Base-by-base conservation (phyloP, 2,113 vertebrate genomes). In the Callocephalon fimbriatum region DNA sequence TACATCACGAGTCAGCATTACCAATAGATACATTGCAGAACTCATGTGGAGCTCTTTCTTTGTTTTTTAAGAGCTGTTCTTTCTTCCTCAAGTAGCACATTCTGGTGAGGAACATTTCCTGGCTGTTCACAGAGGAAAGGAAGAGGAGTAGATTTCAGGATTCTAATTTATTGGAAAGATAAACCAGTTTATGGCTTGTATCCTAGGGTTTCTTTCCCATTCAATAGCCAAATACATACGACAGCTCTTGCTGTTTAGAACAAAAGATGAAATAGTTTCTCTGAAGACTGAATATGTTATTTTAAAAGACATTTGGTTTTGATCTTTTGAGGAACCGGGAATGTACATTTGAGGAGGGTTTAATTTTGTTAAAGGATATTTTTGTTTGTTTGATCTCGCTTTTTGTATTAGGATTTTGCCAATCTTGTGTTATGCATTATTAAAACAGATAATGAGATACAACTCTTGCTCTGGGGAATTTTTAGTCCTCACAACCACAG, bases 311-410 rank as follows among this genome's bases (percentile, higher is more conserved):
- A 35, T 70, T 92, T 77, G 27, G 3, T 66, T 92, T 80, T 92
- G 71, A 53, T 92, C 50, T 50, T 95, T 88, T 86, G 59, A 93
- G 25, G 44, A 90, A 38, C 25, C 62, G 4, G 5, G 37, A 66
- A 40, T 22, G 20, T 72, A 70, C 22, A 15, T 79, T 81, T 76
- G 48, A 91, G n/a, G 82, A 62, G 0, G 0, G 10, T 93, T 94
- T 91, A 59, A 56, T 87, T 96, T 85, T 68, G 10, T 75, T 68
- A 72, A 72, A 74, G 48, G 73, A 53, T 47, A 45, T 51, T 76
- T 96, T 87, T 93, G 13, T 86, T 92, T 92, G 72, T 76, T 96
- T 94, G 70, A 72, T 86, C 77, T 86, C 90, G 29, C 25, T 58
- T 93, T 93, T 81, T 91, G 50, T 66, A 37, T 81, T 62, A 58